Conservation (phyloP, 2,888 invertebrate species). For the Panopea generosa region DNA sequence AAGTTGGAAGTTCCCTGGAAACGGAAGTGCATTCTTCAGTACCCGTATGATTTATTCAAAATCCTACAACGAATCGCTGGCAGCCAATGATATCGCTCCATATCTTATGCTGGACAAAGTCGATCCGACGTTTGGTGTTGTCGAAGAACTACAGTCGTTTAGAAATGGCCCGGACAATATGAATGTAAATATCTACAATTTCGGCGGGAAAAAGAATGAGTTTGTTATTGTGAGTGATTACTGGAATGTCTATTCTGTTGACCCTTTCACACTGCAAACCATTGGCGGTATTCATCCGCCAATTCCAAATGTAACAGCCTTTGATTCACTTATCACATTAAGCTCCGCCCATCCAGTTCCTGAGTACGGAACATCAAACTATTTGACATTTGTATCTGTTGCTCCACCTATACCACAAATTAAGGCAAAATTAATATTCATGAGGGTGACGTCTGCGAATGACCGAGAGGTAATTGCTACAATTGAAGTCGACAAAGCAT, state of each 20-base stretch:
- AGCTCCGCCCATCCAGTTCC: slow-evolving; percentile 80
- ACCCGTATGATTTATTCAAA: slow-evolving; percentile 71
- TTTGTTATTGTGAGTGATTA: slow-evolving; percentile 78
- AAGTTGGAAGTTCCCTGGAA: slow-evolving; percentile 73
- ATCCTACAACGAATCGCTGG: slow-evolving; percentile 72
- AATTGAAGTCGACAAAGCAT: slow-evolving; percentile 69
- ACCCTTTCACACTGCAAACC: slow-evolving; percentile 66
- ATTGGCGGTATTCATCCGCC: slow-evolving; percentile 54
- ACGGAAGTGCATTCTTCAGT: slow-evolving; percentile 70
- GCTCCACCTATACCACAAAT: slow-evolving; percentile 66
- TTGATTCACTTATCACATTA: slow-evolving; percentile 45
- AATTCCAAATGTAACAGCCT: slow-evolving; percentile 28
- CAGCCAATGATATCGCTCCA: slow-evolving; percentile 70
- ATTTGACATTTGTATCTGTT: slow-evolving; percentile 72
- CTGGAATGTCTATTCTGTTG: slow-evolving; percentile 78
- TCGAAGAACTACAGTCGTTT: slow-evolving; percentile 66
- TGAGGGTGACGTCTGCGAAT: slow-evolving; percentile 68
- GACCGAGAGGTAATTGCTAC: slow-evolving; percentile 71
- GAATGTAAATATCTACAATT: slow-evolving; percentile 77
- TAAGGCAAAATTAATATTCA: slow-evolving; percentile 63
- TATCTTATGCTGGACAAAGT: slow-evolving; percentile 74
- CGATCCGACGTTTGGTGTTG: slow-evolving; percentile 67
- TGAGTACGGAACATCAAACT: slow-evolving; percentile 70
- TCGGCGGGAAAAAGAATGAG: slow-evolving; percentile 31
- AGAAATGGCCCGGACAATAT: slow-evolving; percentile 78